Evolutionary conservation across 1,140 invertebrate genomes (phyloP).

Genomic region (Berghia stephanieae): DNA sequence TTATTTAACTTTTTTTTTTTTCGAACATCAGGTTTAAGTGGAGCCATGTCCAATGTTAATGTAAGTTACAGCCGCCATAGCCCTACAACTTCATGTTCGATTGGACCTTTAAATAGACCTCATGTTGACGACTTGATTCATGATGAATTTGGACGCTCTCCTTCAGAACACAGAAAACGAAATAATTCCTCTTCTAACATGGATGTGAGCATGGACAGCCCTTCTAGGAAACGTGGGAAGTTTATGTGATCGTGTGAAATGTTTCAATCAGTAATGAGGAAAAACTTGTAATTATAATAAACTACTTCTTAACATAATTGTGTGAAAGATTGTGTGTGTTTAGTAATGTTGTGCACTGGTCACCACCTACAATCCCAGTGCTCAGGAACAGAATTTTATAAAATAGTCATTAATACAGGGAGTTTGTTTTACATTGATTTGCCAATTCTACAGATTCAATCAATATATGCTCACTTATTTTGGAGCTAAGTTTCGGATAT

Average conservation of each 20-base stretch:
- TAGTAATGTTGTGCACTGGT: background rate
- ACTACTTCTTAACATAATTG: background rate
- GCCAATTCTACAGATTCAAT: too few relatives aligned
- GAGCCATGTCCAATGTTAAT: slow-evolving; percentile 66
- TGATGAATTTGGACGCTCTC: slow-evolving; percentile 80
- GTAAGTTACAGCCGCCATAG: slow-evolving; percentile 51
- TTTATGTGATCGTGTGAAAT: slow-evolving; percentile 45
- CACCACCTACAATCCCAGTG: too few relatives aligned
- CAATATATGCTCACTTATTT: too few relatives aligned
- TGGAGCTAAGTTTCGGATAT: too few relatives aligned
- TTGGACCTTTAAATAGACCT: slow-evolving; percentile 40
- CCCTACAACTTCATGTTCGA: slow-evolving; percentile 31
- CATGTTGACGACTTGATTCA: slow-evolving; percentile 75
- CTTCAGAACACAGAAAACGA: slow-evolving; percentile 72
- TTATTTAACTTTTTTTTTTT: too few relatives aligned
- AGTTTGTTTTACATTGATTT: too few relatives aligned
- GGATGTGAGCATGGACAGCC: slow-evolving; percentile 75
- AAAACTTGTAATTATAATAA: background rate
- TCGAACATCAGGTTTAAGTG: slow-evolving; percentile 62
- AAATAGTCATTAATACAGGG: too few relatives aligned
- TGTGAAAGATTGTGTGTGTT: background rate
- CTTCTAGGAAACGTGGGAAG: slow-evolving; percentile 74
- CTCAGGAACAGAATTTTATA: too few relatives aligned
- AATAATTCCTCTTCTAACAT: slow-evolving; percentile 53
- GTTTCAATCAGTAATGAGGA: background rate